phyloP scores from a whole-genome alignment of 2,888 invertebrate species.

The Ophioninae sp. region DNA sequence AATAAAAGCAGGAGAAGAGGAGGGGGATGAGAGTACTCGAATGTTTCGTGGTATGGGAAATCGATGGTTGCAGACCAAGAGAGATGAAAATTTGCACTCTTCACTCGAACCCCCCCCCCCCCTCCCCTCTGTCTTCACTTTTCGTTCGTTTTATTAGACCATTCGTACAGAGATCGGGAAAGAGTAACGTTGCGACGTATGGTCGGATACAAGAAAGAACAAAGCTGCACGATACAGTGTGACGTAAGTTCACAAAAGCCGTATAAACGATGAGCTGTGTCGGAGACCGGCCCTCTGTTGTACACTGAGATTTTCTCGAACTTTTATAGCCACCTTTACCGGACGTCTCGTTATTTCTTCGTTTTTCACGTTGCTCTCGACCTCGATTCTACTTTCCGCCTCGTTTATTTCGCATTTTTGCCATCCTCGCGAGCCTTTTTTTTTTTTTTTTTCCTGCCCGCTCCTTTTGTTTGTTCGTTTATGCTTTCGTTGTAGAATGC shows the following conservation, averaged over 20 bases:
- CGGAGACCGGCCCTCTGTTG: constrained; percentile 5
- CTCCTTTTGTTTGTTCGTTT: background rate
- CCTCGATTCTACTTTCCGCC: constrained; percentile 19
- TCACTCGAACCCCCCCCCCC: constrained; percentile 4
- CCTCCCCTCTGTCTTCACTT: constrained; percentile 3
- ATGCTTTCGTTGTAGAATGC: background rate
- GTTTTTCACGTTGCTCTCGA: constrained; percentile 18
- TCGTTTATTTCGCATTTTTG: constrained; percentile 35
- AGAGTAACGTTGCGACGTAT: constrained; percentile 42
- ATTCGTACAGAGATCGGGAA: constrained; percentile 26
- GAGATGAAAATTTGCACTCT: constrained; percentile 46
- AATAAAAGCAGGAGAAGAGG: background rate
- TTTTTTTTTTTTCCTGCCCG: constrained; percentile 33
- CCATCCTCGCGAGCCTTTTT: constrained; percentile 9
- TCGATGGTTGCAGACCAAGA: constrained; percentile 34
- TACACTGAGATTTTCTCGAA: constrained; percentile 44
- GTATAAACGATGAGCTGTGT: constrained; percentile 18
- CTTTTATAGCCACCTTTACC: constrained; percentile 56
- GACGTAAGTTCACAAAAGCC: constrained; percentile 20
- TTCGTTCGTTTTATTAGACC: constrained; percentile 24
- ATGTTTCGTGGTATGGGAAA: constrained; percentile 44
- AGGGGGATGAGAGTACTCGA: constrained; percentile 4
- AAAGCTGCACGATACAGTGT: constrained; percentile 22
- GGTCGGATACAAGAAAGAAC: constrained; percentile 29
- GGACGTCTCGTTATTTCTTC: constrained; percentile 40